These are phyloP conservation scores for Aphaenogaster floridana DNA, from an alignment of 1,140 invertebrate species.

Conservation along the genomic window DNA sequence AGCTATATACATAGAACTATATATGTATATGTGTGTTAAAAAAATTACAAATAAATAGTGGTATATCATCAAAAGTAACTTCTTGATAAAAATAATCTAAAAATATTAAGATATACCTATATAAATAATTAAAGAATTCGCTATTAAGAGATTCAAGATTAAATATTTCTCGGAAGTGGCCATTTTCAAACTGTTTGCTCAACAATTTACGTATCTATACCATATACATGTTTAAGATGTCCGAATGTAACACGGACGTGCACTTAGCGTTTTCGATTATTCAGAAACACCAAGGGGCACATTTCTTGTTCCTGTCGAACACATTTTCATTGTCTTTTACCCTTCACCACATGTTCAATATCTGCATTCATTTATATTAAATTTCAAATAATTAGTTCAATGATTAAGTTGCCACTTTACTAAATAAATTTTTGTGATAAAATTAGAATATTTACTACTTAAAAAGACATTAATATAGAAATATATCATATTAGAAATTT, in stretches of 20 bases:
- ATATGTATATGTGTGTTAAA: not conserved
- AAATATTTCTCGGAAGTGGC: not conserved
- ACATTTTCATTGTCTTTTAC: conserved; percentile 19
- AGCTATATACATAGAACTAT: not conserved
- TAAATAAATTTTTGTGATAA: not conserved
- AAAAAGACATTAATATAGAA: not conserved
- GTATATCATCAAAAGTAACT: not conserved
- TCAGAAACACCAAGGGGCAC: conserved; percentile 69
- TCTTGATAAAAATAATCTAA: not conserved
- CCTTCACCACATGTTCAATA: not conserved
- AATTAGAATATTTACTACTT: conserved; percentile 6
- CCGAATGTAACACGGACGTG: conserved; percentile 65
- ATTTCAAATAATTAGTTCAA: conserved; percentile 1
- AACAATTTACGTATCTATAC: conserved; percentile 36
- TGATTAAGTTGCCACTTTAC: not conserved
- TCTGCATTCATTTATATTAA: not conserved
- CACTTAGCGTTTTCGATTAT: conserved; percentile 75
- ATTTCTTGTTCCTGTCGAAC: conserved; percentile 51
- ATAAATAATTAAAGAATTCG: not conserved
- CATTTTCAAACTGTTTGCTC: conserved; percentile 2
- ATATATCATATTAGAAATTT: not conserved
- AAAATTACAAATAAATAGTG: not conserved
- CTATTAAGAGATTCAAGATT: not conserved
- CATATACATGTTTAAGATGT: conserved; percentile 30
- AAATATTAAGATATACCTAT: not conserved